Conservation (phyloP, 2,797 vertebrate genomes). For the Poliocrania exsul region DNA sequence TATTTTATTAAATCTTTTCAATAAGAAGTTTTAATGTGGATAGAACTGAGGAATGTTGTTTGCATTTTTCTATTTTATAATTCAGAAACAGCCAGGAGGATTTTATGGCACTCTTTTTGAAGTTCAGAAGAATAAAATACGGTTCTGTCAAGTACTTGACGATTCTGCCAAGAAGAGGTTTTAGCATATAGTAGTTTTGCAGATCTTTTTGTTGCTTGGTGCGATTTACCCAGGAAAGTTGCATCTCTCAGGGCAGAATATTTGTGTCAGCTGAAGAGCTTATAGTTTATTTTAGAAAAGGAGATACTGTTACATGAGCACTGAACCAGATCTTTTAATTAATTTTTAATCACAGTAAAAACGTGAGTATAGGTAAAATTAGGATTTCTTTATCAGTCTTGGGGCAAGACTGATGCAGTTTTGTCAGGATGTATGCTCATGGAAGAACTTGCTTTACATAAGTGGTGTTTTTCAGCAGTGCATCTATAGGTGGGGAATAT, state of each 20-base stretch:
- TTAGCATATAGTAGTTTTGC: background rate
- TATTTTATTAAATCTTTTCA: background rate
- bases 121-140: background rate
- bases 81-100: background rate
- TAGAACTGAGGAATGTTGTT: background rate
- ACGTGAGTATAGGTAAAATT: background rate
- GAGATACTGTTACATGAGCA: background rate
- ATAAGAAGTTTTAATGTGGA: background rate
- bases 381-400: background rate
- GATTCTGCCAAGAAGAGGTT: background rate
- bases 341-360: background rate
- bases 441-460: background rate
- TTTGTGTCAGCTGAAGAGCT: background rate
- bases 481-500: background rate
- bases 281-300: background rate
- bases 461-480: background rate
- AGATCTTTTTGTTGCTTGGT: background rate
- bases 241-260: background rate
- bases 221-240: background rate
- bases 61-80: constrained; percentile 2
- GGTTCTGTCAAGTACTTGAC: background rate
- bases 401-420: background rate
- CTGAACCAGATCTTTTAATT: background rate
- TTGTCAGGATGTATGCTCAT: background rate
- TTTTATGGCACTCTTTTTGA: background rate